Conservation (phyloP, 2,888 invertebrate genomes). For the Stegophylla sp. region DNA sequence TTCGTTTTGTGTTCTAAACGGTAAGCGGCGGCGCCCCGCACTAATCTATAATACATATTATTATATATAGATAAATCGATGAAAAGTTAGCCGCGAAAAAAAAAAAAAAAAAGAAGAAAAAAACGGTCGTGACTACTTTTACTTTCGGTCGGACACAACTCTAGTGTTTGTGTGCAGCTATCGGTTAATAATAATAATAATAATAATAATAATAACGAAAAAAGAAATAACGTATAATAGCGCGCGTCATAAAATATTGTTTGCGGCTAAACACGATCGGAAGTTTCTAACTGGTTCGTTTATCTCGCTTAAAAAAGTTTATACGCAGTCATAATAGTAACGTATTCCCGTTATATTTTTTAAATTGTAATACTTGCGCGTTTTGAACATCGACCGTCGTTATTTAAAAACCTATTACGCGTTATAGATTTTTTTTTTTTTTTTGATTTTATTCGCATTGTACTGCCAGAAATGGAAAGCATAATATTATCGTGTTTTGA, state of each 20-base stretch:
- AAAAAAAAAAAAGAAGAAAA: too few species aligned
- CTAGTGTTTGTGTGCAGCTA: too few species aligned
- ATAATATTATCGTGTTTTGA: not conserved
- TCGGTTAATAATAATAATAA: conserved; percentile 29
- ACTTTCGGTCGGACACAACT: conserved; percentile 33
- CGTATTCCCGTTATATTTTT: conserved; percentile 3
- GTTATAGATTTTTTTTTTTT: too few species aligned
- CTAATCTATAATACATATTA: too few species aligned
- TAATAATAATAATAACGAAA: too few species aligned
- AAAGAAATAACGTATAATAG: too few species aligned
- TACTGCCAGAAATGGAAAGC: conserved; percentile 38
- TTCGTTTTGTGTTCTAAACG: conserved; percentile 48
- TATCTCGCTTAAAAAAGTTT: conserved; percentile 32
- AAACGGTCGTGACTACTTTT: conserved; percentile 47
- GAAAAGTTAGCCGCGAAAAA: not conserved
- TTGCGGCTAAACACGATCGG: conserved; percentile 49
- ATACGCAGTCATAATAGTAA: too few species aligned
- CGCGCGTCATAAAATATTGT: conserved; percentile 40
- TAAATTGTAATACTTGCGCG: not conserved
- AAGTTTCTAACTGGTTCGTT: conserved; percentile 55
- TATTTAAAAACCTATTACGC: not conserved
- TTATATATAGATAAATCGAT: not conserved
- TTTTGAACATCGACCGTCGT: not conserved
- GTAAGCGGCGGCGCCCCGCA: conserved; percentile 13
- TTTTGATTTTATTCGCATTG: not conserved